Percentiles rank a stretch among this genome's conserved stretches.
Evolutionary conservation across 2,113 vertebrate species (phyloP).

Genomic region (Romanogobio albipinnatus): DNA sequence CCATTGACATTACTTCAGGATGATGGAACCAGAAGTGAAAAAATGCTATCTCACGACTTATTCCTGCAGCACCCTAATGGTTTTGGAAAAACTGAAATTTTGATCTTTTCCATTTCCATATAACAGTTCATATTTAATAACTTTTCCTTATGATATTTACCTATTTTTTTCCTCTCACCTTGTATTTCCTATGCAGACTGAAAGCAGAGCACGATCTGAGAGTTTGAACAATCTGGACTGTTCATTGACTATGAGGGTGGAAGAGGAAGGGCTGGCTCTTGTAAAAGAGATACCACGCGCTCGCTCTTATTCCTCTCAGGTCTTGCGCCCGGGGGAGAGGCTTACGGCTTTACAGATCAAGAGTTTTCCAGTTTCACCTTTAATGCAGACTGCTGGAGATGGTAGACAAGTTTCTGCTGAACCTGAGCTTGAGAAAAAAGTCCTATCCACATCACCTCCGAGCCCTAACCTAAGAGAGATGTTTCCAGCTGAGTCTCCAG

Average conservation of each 20-base stretch:
- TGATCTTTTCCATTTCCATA: background rate
- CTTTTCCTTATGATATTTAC: background rate
- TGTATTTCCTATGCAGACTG: constrained; percentile 53
- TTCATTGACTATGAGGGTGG: constrained; percentile 73
- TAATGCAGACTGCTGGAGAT: background rate
- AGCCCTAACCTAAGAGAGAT: constrained; percentile 42
- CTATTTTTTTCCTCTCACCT: background rate
- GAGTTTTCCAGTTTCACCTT: constrained; percentile 24
- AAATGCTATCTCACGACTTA: background rate
- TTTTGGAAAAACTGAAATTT: background rate
- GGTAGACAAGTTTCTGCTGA: background rate
- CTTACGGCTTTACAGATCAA: constrained; percentile 2
- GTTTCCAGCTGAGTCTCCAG: background rate
- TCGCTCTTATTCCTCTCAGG: constrained; percentile 58
- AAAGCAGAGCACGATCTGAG: constrained; percentile 63
- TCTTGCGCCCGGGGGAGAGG: constrained; percentile 43
- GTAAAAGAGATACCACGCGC: constrained; percentile 55
- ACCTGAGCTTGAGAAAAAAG: background rate
- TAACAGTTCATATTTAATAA: background rate
- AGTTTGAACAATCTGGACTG: constrained; percentile 74
- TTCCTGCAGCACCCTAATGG: background rate
- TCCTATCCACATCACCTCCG: background rate
- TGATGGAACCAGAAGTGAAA: background rate
- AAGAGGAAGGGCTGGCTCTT: constrained; percentile 56
- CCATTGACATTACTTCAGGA: background rate